Conservation (phyloP, 2,888 invertebrate genomes). For the Adela reaumurella region DNA sequence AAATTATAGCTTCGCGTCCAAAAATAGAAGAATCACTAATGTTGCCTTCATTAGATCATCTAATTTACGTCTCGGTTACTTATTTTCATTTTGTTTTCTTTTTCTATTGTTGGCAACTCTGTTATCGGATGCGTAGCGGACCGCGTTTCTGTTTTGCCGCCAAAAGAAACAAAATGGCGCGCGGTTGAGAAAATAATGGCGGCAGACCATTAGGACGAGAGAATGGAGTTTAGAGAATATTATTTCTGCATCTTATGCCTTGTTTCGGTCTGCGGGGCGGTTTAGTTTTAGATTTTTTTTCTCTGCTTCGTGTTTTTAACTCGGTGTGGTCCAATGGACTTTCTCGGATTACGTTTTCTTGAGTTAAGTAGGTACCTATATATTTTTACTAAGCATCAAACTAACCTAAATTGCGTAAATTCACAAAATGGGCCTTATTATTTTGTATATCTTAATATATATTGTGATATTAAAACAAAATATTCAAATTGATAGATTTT, state of each 20-base stretch:
- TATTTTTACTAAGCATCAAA: too few species aligned
- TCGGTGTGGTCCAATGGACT: too few species aligned
- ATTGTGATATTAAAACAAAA: too few species aligned
- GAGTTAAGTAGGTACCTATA: too few species aligned
- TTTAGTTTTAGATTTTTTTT: too few species aligned
- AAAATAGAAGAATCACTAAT: not conserved
- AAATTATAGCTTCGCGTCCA: not conserved
- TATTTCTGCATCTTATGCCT: not conserved
- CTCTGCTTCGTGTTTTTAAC: too few species aligned
- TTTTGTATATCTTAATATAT: too few species aligned
- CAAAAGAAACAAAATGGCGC: not conserved
- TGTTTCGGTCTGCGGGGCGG: not conserved
- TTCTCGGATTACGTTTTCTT: too few species aligned
- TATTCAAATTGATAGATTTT: too few species aligned
- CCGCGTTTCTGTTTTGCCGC: not conserved
- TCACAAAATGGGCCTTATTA: too few species aligned
- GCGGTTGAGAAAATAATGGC: not conserved
- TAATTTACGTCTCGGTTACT: not conserved
- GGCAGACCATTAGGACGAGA: not conserved
- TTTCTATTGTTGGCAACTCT: not conserved
- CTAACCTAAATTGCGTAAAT: too few species aligned
- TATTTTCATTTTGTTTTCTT: not conserved
- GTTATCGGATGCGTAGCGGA: not conserved
- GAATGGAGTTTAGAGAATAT: not conserved
- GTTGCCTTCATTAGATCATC: not conserved